Evolutionary conservation across 2,797 vertebrate genomes (phyloP).

Genomic region (Lateolabrax maculatus): DNA sequence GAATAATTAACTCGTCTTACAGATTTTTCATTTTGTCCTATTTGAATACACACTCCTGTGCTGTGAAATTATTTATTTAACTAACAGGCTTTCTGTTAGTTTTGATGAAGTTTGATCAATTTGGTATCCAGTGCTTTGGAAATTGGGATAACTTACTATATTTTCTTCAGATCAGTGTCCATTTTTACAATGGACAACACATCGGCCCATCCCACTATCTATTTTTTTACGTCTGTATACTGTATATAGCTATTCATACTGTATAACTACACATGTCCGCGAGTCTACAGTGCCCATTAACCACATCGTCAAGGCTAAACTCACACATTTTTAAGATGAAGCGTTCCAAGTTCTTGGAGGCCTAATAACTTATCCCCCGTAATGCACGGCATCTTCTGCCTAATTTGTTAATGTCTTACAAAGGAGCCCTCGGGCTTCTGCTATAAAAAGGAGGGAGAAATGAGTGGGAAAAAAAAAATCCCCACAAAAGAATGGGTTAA

Average conservation of each 20-base stretch:
- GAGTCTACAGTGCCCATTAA: slow-evolving; percentile 26
- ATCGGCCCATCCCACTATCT: not conserved
- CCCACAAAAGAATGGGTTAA: slow-evolving; percentile 62
- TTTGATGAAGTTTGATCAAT: not conserved
- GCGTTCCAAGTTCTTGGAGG: slow-evolving; percentile 41
- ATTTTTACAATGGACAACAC: not conserved
- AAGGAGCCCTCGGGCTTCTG: slow-evolving; percentile 56
- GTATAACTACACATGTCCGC: not conserved
- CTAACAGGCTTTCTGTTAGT: not conserved
- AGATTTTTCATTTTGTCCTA: not conserved
- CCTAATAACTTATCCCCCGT: slow-evolving; percentile 62
- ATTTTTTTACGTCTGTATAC: not conserved
- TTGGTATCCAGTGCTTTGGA: not conserved
- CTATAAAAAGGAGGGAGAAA: slow-evolving; percentile 67
- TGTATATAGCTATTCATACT: not conserved
- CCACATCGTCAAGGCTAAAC: slow-evolving; percentile 34
- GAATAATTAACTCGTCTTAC: slow-evolving; percentile 6
- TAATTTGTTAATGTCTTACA: slow-evolving; percentile 74
- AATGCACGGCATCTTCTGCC: slow-evolving; percentile 61
- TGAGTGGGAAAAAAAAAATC: slow-evolving; percentile 32
- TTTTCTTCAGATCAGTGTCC: not conserved
- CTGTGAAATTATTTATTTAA: slow-evolving; percentile 3
- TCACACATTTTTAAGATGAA: slow-evolving; percentile 59
- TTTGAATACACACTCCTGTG: not conserved
- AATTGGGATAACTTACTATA: not conserved